A percentile compares a stretch with the other conserved stretches of the same genome.
Evolutionary conservation across 2,797 vertebrate species (phyloP).

Genomic region (Ibycter americanus): DNA sequence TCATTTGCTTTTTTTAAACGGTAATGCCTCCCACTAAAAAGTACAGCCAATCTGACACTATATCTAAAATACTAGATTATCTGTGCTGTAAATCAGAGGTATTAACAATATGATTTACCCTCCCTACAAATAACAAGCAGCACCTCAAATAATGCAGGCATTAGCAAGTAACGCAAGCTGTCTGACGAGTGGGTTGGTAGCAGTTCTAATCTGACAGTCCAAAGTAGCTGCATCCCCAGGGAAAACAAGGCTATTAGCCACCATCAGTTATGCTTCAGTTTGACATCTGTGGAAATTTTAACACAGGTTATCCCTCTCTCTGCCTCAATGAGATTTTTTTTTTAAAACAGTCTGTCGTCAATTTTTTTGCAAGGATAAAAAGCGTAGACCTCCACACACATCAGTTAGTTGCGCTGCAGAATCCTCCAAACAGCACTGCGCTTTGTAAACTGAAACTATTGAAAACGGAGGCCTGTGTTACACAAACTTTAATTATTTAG

Average conservation of each 20-base stretch:
- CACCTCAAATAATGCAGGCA: conserved; percentile 29
- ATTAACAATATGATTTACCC: conserved; percentile 37
- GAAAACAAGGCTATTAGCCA: conserved; percentile 74
- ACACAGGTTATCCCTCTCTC: conserved; percentile 65
- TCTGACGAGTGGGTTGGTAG: conserved; percentile 46
- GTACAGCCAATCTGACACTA: rapidly evolving
- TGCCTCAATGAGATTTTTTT: conserved; percentile 26
- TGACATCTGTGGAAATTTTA: conserved; percentile 75
- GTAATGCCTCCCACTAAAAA: neutral
- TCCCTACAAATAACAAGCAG: conserved; percentile 48
- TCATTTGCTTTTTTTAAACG: neutral
- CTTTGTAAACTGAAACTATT: neutral
- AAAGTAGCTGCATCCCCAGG: conserved; percentile 71
- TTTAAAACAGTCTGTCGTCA: neutral
- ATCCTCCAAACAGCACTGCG: neutral
- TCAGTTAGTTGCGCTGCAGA: neutral
- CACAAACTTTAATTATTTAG: conserved; percentile 67
- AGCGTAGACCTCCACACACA: neutral
- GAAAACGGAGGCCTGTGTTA: neutral
- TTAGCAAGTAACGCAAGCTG: conserved; percentile 55
- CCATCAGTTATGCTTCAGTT: conserved; percentile 70
- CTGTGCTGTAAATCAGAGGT: neutral
- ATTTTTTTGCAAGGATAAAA: neutral
- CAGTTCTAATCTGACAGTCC: conserved; percentile 77
- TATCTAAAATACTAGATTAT: neutral